Base-by-base conservation (phyloP, 1,140 invertebrate species). In the Aricia agestis region DNA sequence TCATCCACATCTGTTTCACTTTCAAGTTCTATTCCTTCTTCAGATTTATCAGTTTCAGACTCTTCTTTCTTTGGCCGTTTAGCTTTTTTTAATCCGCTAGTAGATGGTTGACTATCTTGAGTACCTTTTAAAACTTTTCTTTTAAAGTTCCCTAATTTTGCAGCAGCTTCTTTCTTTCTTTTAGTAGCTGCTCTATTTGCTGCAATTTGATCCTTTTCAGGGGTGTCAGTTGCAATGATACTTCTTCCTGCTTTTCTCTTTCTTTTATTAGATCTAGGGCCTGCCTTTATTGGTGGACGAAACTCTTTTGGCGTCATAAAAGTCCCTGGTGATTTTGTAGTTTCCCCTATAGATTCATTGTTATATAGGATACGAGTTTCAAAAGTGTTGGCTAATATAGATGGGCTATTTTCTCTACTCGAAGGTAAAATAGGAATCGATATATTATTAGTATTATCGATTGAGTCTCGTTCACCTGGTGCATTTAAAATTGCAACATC, bases 211-310 rank as follows among this genome's bases (percentile, higher is more conserved):
- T 70, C 19, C 42, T 70, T 66, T 70, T 66, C 61, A 52, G 69
- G 69, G 19, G 59, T 70, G 61, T 70, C 69, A 13, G 69, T 70
- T 18, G 61, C 69, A 19, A 57, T 52, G 7, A 70, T 42, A 25
- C 69, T 42, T 52, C 18, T 52, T 10, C 66, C 66, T 11, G 25
- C 17, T 19, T 67, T 67, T 52, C 66, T 67, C 41, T 13, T 15
- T 65, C 25, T 45, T 52, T 70, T 70, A 13, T 65, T 45, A 13
- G 61, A 66, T 15, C 36, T n/a, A 31, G 42, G 17, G 1, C n/a
- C 36, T 11, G 57, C 52, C 17, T 69, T 63, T 10, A 70, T 11
- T 15, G 63, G 61, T 13, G n/a, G 32, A 42, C 41, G 69, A 25
- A 65, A 70, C n/a, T 25, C 5, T 52, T 65, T 2, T 45, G 61